A percentile compares a stretch with the other conserved stretches of the same genome.
phyloP scores from a whole-genome alignment of 2,888 invertebrate species.

The Trilocha varians region DNA sequence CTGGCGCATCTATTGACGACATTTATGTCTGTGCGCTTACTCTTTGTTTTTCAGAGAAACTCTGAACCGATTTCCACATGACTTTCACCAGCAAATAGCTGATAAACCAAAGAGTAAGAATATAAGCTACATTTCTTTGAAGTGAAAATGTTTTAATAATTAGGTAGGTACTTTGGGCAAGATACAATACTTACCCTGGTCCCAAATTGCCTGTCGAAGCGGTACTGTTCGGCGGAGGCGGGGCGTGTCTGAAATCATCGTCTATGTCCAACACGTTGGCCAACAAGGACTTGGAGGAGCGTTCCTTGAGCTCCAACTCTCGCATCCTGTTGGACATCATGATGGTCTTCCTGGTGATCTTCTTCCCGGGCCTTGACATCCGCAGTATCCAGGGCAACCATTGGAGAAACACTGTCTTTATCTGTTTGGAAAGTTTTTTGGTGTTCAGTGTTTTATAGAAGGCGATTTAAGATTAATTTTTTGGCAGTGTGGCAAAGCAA shows the following conservation, averaged over 20 bases:
- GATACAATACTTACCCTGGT: slow-evolving; percentile 67
- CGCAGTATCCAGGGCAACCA: slow-evolving; percentile 98
- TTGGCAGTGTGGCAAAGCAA: too few relatives aligned
- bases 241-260: slow-evolving; percentile 90
- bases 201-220: slow-evolving; percentile 77
- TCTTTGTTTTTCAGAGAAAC: too few relatives aligned
- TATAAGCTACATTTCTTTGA: too few relatives aligned
- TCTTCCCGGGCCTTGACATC: slow-evolving; percentile 96
- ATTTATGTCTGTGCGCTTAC: too few relatives aligned
- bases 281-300: slow-evolving; percentile 93
- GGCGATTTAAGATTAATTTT: too few relatives aligned
- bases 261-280: slow-evolving; percentile 97
- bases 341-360: slow-evolving; percentile 91
- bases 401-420: slow-evolving; percentile 94
- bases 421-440: slow-evolving; percentile 75
- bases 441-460: too few relatives aligned
- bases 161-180: too few relatives aligned
- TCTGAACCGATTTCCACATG: too few relatives aligned
- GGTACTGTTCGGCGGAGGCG: slow-evolving; percentile 75
- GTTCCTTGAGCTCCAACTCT: slow-evolving; percentile 93
- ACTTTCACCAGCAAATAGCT: too few relatives aligned
- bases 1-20: too few relatives aligned
- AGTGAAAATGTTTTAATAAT: too few relatives aligned
- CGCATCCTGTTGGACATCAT: slow-evolving; percentile 93
- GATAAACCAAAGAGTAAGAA: too few relatives aligned